These are phyloP conservation scores for Eugnorisma glareosa DNA, from an alignment of 2,888 invertebrate genomes.

Conservation along the genomic window DNA sequence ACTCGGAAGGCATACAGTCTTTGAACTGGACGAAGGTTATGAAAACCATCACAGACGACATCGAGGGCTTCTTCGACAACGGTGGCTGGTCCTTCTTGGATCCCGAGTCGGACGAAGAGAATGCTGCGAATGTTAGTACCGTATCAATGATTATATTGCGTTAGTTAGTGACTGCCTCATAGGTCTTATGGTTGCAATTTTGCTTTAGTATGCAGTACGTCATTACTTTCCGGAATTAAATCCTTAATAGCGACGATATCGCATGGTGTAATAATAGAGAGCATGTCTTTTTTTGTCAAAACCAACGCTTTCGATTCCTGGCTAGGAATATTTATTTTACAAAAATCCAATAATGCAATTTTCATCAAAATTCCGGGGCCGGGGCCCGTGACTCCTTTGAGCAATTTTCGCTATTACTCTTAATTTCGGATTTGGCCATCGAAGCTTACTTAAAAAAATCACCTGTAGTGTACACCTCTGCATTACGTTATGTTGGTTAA, in stretches of 20 bases:
- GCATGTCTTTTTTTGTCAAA: too few species aligned
- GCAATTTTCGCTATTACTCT: too few species aligned
- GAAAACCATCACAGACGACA: constrained; percentile 99
- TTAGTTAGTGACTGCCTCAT: too few species aligned
- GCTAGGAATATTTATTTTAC: too few species aligned
- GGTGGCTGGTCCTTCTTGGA: constrained; percentile 99
- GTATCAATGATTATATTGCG: neutral
- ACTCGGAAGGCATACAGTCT: constrained; percentile 99
- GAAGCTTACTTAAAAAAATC: too few species aligned
- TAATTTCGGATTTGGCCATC: too few species aligned
- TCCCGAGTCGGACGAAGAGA: constrained; percentile 96
- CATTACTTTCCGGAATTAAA: too few species aligned
- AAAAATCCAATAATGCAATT: neutral
- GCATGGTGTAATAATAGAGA: neutral
- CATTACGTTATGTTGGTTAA: neutral
- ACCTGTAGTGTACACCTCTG: neutral
- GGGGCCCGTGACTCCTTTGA: too few species aligned
- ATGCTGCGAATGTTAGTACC: constrained; percentile 75
- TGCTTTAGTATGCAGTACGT: too few species aligned
- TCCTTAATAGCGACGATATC: neutral
- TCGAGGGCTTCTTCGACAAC: constrained; percentile 99
- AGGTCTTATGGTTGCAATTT: too few species aligned
- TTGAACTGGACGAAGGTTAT: constrained; percentile 99
- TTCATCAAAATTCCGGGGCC: too few species aligned
- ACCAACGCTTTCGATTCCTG: too few species aligned